Conservation (phyloP, 2,113 vertebrate species). For the Dendropsophus ebraccatus region DNA sequence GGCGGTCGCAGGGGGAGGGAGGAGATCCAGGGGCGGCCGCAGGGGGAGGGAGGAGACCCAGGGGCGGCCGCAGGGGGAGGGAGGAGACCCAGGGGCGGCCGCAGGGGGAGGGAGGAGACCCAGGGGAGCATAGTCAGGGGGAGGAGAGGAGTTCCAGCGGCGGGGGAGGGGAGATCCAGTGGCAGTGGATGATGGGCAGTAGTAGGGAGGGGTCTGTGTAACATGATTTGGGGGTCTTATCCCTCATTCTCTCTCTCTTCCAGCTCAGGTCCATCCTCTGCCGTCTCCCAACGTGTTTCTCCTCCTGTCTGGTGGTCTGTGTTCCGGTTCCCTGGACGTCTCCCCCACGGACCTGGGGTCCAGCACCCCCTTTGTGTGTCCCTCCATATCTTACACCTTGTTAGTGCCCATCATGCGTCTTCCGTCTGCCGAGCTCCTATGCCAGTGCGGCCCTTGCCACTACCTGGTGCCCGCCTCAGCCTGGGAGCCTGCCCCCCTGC, state of each 20-base stretch:
- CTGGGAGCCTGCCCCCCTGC: background rate
- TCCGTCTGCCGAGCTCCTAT: background rate
- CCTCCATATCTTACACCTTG: constrained; percentile 36
- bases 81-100: too few relatives aligned
- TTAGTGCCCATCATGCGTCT: constrained; percentile 40
- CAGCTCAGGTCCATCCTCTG: constrained; percentile 26
- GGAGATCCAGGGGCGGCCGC: too few relatives aligned
- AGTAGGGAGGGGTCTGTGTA: too few relatives aligned
- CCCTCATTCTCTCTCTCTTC: background rate
- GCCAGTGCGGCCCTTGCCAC: constrained; percentile 12
- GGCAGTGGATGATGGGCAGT: too few relatives aligned
- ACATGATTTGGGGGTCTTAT: too few relatives aligned
- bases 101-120: too few relatives aligned
- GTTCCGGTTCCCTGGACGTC: constrained; percentile 38
- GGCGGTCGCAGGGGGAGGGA: too few relatives aligned
- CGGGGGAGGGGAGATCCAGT: too few relatives aligned
- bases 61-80: too few relatives aligned
- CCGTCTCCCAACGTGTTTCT: constrained; percentile 36
- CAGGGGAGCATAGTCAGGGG: too few relatives aligned
- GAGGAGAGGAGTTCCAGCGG: too few relatives aligned
- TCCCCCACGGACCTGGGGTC: constrained; percentile 33
- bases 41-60: too few relatives aligned
- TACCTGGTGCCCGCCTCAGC: background rate
- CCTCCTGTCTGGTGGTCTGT: constrained; percentile 25
- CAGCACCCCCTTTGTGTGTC: background rate